Evolutionary conservation across 2,113 vertebrate species (phyloP), one percentile per base, ranked within the genome.

Genomic region (Micronycteris hirsuta): DNA sequence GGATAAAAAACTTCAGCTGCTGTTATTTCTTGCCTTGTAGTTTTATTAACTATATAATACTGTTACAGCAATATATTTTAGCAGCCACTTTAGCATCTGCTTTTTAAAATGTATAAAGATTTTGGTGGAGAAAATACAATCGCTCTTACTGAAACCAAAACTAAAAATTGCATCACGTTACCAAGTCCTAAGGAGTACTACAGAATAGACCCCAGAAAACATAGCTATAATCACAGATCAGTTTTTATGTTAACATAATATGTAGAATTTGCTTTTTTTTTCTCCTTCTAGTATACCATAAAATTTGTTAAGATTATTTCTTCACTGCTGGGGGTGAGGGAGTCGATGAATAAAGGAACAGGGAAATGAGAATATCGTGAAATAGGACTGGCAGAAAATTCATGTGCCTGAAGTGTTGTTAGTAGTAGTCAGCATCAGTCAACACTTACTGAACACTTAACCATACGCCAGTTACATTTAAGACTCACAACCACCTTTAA

Each of bases 1-100:
- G 52, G 52, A 73, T 78, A 85, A 70, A 63, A 77, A 78, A 12
- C 45, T 89, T 95, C 74, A 93, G 45, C 15, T 82, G 26, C 63
- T 87, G 41, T 20, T 41, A 16, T 76, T 68, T 76, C 81, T 95
- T 67, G 47, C 54, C 49, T 92, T 80, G 3, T 52, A 70, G 76
- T 63, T 92, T 92, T 95, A 33, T 93, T 91, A 91, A 85, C 45
- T 81, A 22, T 86, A 58, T 84, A 84, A 71, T 86, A 61, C 38
- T 91, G 26, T 90, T 95, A 80, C 4, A 36, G 6, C 14, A 82
- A 11, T 84, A n/a, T 96, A 86, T 86, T 91, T 97, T 94, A 94
- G 52, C 31, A 85, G 28, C 12, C 13, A 61, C 76, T 31, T 68
- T 85, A 71, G 41, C 22, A 67, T 67, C n/a, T 76, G 78, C 73